Percentiles rank a stretch among this genome's conserved stretches.
phyloP scores from a whole-genome alignment of 2,797 vertebrate genomes.

The Eutrigla gurnardus region DNA sequence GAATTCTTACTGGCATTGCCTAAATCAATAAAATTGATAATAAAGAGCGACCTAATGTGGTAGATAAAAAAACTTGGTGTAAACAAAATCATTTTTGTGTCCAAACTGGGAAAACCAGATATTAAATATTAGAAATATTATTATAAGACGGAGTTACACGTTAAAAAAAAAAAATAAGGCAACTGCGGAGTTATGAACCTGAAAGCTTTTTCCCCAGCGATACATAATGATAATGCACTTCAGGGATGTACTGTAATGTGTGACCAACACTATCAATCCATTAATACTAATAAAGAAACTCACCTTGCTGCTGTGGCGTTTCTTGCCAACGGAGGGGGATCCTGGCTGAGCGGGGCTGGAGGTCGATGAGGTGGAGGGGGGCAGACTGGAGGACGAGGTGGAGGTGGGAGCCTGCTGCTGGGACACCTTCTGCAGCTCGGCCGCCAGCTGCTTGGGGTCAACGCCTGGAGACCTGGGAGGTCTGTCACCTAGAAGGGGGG shows the following conservation, averaged over 20 bases:
- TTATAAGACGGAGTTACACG: neutral
- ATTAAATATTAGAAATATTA: neutral
- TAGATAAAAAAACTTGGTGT: neutral
- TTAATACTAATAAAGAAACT: constrained; percentile 2
- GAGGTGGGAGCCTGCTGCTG: constrained; percentile 90
- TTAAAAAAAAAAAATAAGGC: neutral
- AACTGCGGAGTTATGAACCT: neutral
- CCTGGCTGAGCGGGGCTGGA: constrained; percentile 96
- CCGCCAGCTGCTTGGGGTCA: constrained; percentile 95
- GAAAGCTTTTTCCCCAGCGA: neutral
- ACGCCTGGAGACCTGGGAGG: constrained; percentile 94
- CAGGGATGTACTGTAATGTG: neutral
- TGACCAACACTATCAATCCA: neutral
- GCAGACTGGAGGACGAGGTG: constrained; percentile 77
- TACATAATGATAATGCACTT: neutral
- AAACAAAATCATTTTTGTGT: neutral
- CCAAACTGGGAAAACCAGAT: neutral
- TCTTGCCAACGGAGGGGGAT: constrained; percentile 96
- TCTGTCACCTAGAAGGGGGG: constrained; percentile 86
- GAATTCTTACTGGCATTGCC: neutral
- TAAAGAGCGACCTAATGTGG: neutral
- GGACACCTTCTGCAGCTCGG: constrained; percentile 96
- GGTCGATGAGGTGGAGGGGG: constrained; percentile 88
- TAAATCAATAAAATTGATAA: neutral
- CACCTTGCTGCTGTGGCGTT: constrained; percentile 90